Evolutionary conservation across 1,140 invertebrate genomes (phyloP).

Genomic region (Drosophila hydei): DNA sequence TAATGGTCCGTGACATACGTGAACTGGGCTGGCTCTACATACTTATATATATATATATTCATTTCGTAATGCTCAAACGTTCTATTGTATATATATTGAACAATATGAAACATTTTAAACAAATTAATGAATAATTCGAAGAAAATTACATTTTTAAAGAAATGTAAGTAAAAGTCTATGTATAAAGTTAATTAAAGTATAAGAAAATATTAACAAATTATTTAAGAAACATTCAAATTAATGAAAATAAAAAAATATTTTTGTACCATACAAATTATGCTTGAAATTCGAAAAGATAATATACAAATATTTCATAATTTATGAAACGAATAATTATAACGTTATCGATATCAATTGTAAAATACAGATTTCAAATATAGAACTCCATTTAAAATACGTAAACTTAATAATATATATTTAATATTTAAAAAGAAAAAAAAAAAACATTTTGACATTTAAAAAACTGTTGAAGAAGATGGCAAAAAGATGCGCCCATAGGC

Average conservation of each 20-base stretch:
- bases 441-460: slow-evolving; percentile 16
- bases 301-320: slow-evolving; percentile 23
- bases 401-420: slow-evolving; percentile 31
- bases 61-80: background rate
- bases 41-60: slow-evolving; percentile 5
- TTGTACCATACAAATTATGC: slow-evolving; percentile 68
- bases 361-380: slow-evolving; percentile 53
- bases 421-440: slow-evolving; percentile 9
- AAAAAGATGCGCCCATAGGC: slow-evolving; percentile 4
- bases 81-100: slow-evolving; percentile 33
- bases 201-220: slow-evolving; percentile 27
- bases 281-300: slow-evolving; percentile 33
- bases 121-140: slow-evolving; percentile 11
- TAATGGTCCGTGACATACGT: background rate
- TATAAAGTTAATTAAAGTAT: slow-evolving; percentile 33
- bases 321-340: slow-evolving; percentile 30
- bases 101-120: slow-evolving; percentile 3
- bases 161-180: slow-evolving; percentile 16
- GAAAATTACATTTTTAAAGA: slow-evolving; percentile 11
- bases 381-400: slow-evolving; percentile 38
- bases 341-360: slow-evolving; percentile 61
- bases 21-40: background rate
- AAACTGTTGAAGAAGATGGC: slow-evolving; percentile 19
- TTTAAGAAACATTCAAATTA: slow-evolving; percentile 20
- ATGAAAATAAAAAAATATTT: slow-evolving; percentile 54